A percentile compares a stretch with the other conserved stretches of the same genome.
Evolutionary conservation across 2,113 vertebrate species (phyloP).

Genomic region (Psilopsiagon aurifrons): DNA sequence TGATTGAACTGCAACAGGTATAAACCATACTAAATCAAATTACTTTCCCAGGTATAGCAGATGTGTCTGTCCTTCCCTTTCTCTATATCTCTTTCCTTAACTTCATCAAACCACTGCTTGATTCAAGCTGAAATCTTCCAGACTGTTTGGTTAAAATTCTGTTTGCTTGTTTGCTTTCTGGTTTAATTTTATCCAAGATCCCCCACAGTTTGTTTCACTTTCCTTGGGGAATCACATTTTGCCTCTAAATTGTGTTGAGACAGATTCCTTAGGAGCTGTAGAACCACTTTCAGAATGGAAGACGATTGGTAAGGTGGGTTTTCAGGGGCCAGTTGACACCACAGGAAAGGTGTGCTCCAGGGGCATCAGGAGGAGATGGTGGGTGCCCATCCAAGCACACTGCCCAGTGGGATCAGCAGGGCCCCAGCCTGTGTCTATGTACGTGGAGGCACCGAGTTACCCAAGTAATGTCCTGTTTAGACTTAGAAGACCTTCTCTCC

Average conservation of each 20-base stretch:
- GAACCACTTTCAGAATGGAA: background rate
- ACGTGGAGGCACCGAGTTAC: rapidly evolving
- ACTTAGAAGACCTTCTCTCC: background rate
- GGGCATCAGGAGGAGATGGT: background rate
- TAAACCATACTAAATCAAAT: background rate
- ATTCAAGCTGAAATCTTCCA: background rate
- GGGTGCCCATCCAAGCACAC: background rate
- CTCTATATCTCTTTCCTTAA: background rate
- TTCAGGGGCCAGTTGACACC: rapidly evolving
- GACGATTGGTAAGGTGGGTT: background rate
- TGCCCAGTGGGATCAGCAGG: background rate
- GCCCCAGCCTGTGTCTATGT: background rate
- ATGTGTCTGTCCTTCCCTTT: background rate
- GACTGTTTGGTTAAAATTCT: background rate
- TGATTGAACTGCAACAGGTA: background rate
- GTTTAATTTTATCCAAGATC: background rate
- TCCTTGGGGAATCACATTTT: background rate
- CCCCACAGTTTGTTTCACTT: background rate
- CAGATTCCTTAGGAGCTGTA: background rate
- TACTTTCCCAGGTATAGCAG: background rate
- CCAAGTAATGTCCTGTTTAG: rapidly evolving
- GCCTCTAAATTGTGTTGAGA: rapidly evolving
- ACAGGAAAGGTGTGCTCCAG: background rate
- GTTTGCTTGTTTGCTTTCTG: background rate
- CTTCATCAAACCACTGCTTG: background rate